Conservation (phyloP, 2,797 vertebrate species). For the Ateles fusciceps region DNA sequence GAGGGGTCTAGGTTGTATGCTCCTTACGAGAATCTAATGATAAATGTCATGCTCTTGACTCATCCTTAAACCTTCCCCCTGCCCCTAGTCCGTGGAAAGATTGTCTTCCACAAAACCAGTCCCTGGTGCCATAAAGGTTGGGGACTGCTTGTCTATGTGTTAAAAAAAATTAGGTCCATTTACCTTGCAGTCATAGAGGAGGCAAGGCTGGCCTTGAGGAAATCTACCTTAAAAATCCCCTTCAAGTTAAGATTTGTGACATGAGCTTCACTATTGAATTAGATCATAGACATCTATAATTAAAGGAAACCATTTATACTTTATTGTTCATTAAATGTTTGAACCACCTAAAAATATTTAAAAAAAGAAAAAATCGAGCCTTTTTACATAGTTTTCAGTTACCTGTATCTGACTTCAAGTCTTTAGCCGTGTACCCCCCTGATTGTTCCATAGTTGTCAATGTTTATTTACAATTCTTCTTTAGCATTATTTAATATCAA, state of each 20-base stretch:
- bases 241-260: not conserved
- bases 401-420: not conserved
- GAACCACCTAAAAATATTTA: not conserved
- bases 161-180: not conserved
- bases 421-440: not conserved
- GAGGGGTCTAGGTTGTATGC: not conserved
- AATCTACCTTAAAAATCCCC: not conserved
- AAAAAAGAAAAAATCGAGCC: not conserved
- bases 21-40: not conserved
- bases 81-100: not conserved
- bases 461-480: not conserved
- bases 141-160: not conserved
- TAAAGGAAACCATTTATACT: not conserved
- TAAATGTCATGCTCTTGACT: not conserved
- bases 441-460: not conserved
- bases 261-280: not conserved
- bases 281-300: not conserved
- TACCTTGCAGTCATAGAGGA: not conserved
- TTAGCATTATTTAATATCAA: not conserved
- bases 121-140: not conserved
- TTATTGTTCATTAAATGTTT: not conserved
- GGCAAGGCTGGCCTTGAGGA: not conserved
- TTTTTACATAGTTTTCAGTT: not conserved
- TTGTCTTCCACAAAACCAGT: not conserved
- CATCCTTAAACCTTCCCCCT: not conserved